Evolutionary conservation across 2,113 vertebrate genomes (phyloP).

Genomic region (Calidris pugnax): DNA sequence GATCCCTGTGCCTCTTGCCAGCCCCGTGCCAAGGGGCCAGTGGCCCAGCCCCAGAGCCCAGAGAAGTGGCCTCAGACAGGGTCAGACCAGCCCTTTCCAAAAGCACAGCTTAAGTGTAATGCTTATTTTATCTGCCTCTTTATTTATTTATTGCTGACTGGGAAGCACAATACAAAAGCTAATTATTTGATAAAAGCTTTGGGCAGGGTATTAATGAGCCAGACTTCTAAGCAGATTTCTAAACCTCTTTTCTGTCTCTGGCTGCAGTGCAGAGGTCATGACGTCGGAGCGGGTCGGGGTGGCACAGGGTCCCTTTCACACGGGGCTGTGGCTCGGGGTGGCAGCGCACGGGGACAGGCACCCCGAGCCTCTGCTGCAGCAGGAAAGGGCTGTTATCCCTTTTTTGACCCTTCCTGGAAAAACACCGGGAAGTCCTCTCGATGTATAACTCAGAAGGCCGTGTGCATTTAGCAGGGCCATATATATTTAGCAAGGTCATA

Average conservation of each 20-base stretch:
- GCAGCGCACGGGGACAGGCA: fast-evolving
- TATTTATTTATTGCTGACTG: constrained; percentile 44
- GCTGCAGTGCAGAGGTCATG: neutral
- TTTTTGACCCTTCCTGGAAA: neutral
- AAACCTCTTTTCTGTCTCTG: neutral
- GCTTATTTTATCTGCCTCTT: neutral
- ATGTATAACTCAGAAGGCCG: neutral
- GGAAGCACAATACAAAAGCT: neutral
- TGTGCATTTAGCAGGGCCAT: neutral
- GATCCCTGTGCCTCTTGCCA: neutral
- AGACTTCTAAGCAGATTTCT: neutral
- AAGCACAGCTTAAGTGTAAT: neutral
- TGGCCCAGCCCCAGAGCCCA: fast-evolving
- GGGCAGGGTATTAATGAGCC: constrained; percentile 13
- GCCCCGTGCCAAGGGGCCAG: fast-evolving
- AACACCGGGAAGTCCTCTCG: fast-evolving
- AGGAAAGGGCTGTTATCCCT: neutral
- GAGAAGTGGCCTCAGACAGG: neutral
- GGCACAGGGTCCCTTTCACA: neutral
- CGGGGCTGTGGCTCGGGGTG: fast-evolving
- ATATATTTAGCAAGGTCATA: neutral
- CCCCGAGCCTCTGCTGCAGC: fast-evolving
- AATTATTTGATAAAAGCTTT: constrained; percentile 43
- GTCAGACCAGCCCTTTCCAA: neutral
- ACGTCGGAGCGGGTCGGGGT: neutral